Evolutionary conservation across 2,888 invertebrate species (phyloP), one percentile per base, ranked within the genome.

Genomic region (Parapristionchus giblindavisi): DNA sequence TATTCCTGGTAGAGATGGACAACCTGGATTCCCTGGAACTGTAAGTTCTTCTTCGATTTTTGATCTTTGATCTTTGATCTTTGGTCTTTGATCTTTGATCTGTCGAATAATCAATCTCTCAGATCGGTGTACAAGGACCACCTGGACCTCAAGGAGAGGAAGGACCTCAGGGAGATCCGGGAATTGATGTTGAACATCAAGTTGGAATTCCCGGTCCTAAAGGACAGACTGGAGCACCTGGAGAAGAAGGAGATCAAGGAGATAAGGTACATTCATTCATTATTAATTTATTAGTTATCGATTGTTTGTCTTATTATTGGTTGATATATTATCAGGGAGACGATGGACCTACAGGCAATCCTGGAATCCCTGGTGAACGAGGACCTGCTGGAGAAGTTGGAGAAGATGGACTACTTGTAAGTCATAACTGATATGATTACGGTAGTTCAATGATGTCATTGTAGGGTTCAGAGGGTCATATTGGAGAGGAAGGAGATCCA

Each of bases 1-100:
- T 24, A 80, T 84, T 75, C 84, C 84, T 48, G 84, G 85, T 24
- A 72, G 85, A 58, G 85, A 85, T 74, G 85, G 85, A 72, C 78
- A 78, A 52, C 84, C 84, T 65, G 84, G 84, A 75, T 83, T 84
- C 81, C 82, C 84, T 58, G 84, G 83, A 78, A 77, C 79, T 17
- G 73, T 73, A 2, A 40, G 73, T 29, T 2, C 11, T 14, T 43
- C 43, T 43, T 43, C 17, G 56, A 54, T 27, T 6, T 54, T 17
- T 48, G 32, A 17, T 32, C 21, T 32, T 21, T 48, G 17, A 36
- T 27, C 56, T 17, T 3, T 56, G 3, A 27, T 56, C 27, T 56
- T 4, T 29, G 14, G 8, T 21, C 43, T 11, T 36, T 27, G 40
- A 40, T n/a, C n/a, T n/a, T n/a, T n/a, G 11, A 24, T 58, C 48